A percentile compares a stretch with the other conserved stretches of the same genome.
phyloP scores from a whole-genome alignment of 1,140 invertebrate genomes.

The Scaptomyza pallida region DNA sequence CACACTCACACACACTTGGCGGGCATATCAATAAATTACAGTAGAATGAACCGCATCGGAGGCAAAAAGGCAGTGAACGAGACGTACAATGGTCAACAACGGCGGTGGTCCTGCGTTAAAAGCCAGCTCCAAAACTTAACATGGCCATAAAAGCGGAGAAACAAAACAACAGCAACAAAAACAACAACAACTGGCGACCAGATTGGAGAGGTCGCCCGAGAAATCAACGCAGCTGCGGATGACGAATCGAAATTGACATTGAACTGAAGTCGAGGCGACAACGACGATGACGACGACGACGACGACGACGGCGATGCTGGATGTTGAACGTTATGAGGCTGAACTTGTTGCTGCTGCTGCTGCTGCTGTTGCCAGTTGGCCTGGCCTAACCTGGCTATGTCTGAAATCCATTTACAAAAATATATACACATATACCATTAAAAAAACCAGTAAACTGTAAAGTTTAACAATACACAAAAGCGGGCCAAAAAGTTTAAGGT shows the following conservation, averaged over 20 bases:
- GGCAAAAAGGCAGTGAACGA: neutral
- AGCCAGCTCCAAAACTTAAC: constrained; percentile 81
- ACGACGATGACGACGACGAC: constrained; percentile 5
- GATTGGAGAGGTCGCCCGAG: constrained; percentile 66
- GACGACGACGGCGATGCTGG: constrained; percentile 36
- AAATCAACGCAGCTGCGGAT: constrained; percentile 83
- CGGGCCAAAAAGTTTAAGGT: constrained; percentile 72
- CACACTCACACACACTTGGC: constrained; percentile 23
- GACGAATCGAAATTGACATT: constrained; percentile 83
- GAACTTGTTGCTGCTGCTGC: constrained; percentile 73
- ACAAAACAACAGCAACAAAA: constrained; percentile 35
- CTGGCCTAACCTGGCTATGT: constrained; percentile 31
- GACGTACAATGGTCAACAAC: constrained; percentile 26
- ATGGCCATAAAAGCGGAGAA: constrained; percentile 74
- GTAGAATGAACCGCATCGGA: constrained; percentile 68
- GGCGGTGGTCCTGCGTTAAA: constrained; percentile 70
- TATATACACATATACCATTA: too few species aligned
- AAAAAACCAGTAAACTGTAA: constrained; percentile 19
- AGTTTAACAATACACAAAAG: constrained; percentile 36
- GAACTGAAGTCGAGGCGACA: constrained; percentile 65
- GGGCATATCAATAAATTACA: constrained; percentile 76
- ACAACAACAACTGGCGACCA: neutral
- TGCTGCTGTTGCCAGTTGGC: constrained; percentile 42
- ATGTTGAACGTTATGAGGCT: constrained; percentile 52
- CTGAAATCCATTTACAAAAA: constrained; percentile 57